Evolutionary conservation across 2,797 vertebrate genomes (phyloP), one percentile per base, ranked within the genome.

Genomic region (Mormyrus proboscirostris): DNA sequence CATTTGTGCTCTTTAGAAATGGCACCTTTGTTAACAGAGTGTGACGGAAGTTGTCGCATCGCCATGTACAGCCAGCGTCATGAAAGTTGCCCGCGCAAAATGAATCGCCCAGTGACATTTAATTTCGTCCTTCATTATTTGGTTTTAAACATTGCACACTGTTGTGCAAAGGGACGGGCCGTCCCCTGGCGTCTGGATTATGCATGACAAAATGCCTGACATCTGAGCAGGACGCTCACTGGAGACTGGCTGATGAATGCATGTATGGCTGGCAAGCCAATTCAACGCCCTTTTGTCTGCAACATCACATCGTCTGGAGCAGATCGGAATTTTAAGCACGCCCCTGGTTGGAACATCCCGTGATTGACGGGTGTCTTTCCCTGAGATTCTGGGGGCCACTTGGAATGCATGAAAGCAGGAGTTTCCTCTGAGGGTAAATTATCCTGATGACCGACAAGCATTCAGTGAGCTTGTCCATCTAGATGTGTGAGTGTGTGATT

Each of bases 291-390:
- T 19, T 89, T 88, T 89, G 88, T 89, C 85, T 88, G 90, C 57
- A 88, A 53, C 79, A 50, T 89, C 88, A 49, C 59, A 89, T 86
- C 53, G 87, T 90, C 87, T 49, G 57, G 89, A 89, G 86, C 55
- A 29, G 88, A 50, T 89, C 83, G 12, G 91, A 91, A 91, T 92
- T 91, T 90, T 89, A 90, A 91, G 89, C 89, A 87, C 90, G 90
- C 59, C 86, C 6, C 76, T 51, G 33, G 82, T 89, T 88, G 73
- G 55, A 85, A 25, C 85, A 22, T 87, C 90, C 65, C 2, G 51
- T 91, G 91, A 93, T 87, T 88, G 92, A 92, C 82, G 2, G 79
- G 51, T 91, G 88, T 92, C 91, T 89, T 86, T 86, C 53, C 38
- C 62, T 84, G 79, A 47, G 38, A 53, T 14, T 5, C 53, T 38